Conservation (phyloP, 30 jellyfish, hydroid and myxozoan species). For the Phacellophora camtschatica region DNA sequence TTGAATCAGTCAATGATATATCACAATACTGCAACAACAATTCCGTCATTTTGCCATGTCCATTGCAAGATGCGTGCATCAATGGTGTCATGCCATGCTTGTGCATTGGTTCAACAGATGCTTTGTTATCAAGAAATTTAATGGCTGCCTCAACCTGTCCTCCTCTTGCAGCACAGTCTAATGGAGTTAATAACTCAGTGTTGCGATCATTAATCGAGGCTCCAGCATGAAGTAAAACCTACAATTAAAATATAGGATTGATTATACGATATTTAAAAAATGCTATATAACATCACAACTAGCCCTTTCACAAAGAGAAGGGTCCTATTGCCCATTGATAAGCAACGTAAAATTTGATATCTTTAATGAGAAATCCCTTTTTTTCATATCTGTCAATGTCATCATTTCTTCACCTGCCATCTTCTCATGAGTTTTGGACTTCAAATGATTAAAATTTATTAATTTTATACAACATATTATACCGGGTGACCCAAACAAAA, state of each 20-base stretch:
- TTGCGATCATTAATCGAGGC: slow-evolving; percentile 89
- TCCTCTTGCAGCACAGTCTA: slow-evolving; percentile 80
- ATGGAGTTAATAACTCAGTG: slow-evolving; percentile 71
- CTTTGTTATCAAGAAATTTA: slow-evolving; percentile 50
- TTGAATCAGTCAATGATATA: slow-evolving; percentile 65
- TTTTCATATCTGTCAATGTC: too few species aligned
- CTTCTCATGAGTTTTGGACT: too few species aligned
- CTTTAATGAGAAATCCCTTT: too few species aligned
- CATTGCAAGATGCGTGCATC: slow-evolving; percentile 62
- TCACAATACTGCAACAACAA: slow-evolving; percentile 68
- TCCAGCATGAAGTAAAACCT: slow-evolving; percentile 67
- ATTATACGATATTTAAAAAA: not conserved
- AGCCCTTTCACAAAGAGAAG: not conserved
- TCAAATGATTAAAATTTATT: too few species aligned
- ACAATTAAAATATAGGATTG: not conserved
- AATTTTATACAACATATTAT: too few species aligned
- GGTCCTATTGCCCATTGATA: too few species aligned
- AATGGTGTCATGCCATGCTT: slow-evolving; percentile 71
- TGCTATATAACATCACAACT: not conserved
- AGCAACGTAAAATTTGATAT: too few species aligned
- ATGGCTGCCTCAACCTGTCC: slow-evolving; percentile 86
- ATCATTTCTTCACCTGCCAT: too few species aligned
- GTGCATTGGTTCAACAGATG: slow-evolving; percentile 67
- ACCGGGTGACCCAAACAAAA: too few species aligned
- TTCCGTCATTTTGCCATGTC: slow-evolving; percentile 79